Evolutionary conservation across 2,113 vertebrate species (phyloP), one percentile per base, ranked within the genome.

Genomic region (Suncus etruscus): DNA sequence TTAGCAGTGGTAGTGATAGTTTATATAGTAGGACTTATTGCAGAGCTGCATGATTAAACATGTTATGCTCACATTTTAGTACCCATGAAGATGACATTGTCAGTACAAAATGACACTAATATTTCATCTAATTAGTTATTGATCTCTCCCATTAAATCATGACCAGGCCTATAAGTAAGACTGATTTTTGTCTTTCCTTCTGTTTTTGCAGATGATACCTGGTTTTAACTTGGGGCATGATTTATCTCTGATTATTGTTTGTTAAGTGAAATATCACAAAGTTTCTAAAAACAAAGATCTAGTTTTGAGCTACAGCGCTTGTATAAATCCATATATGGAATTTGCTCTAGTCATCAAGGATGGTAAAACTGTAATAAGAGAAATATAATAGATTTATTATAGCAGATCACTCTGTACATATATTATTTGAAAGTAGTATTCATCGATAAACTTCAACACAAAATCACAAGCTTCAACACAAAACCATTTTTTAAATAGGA

Each of bases 401-500:
- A 87, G n/a, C 4, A 9, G 58, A 83, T 3, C 24, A 20, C 20
- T 24, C 32, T 54, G 7, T 15, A 51, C 4, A 12, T 74, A 22
- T 15, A 48, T 12, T 25, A 51, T 47, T 72, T 3, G 50, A 48
- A 74, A 54, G 48, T 61, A 31, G 3, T 61, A 61, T 27, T 80
- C 47, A 31, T 79, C 3, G 50, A 78, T 75, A 47, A 92, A 63
- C 25, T 39, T 79, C 58, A 85, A 82, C 22, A 80, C 65, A 93
- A 69, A 51, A 47, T 24, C 0, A 77, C 39, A 47, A 92, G 54
- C n/a, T 39, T 79, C 58, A 85, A 82, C 22, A 80, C 65, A 93
- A 69, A 51, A 47, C 18, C 0, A 77, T 39, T 8, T n/a, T 8
- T 32, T 69, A 72, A 47, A 31, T 82, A 90, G 78, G 66, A 74